phyloP scores from a whole-genome alignment of 2,888 invertebrate species.

The Drosophila atroscutellata region DNA sequence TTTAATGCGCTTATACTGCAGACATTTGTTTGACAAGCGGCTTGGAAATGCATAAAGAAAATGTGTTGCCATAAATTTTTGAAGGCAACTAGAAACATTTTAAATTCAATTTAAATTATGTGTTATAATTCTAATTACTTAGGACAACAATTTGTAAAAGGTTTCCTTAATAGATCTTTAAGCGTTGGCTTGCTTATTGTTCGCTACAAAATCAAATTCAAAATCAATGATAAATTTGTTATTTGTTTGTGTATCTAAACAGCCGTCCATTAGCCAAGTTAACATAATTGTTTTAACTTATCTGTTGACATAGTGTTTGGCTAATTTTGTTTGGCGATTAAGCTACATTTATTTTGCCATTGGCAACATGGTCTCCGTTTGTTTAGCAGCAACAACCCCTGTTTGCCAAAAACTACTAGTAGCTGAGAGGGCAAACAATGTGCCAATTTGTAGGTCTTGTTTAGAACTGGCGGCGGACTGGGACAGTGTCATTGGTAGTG shows the following conservation, averaged over 20 bases:
- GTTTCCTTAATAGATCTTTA: background rate
- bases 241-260: background rate
- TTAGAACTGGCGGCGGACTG: background rate
- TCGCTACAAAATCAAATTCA: background rate
- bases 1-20: conserved; percentile 56
- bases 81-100: conserved; percentile 17
- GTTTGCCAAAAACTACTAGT: conserved; percentile 7
- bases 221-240: background rate
- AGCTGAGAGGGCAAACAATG: conserved; percentile 63
- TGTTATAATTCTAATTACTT: too few species aligned
- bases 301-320: background rate
- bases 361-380: conserved; percentile 2
- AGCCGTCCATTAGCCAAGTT: background rate
- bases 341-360: conserved; percentile 14
- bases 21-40: conserved; percentile 40
- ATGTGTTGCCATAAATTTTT: conserved; percentile 37
- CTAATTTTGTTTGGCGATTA: conserved; percentile 18
- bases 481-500: background rate
- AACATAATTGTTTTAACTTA: background rate
- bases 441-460: conserved; percentile 59
- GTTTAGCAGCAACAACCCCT: background rate
- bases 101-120: conserved; percentile 12
- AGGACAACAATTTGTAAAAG: background rate
- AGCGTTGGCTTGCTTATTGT: background rate
- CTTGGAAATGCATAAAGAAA: conserved; percentile 21